A percentile compares a stretch with the other conserved stretches of the same genome.
phyloP scores from a whole-genome alignment of 2,888 invertebrate genomes.

The Pseudanteris insignis region DNA sequence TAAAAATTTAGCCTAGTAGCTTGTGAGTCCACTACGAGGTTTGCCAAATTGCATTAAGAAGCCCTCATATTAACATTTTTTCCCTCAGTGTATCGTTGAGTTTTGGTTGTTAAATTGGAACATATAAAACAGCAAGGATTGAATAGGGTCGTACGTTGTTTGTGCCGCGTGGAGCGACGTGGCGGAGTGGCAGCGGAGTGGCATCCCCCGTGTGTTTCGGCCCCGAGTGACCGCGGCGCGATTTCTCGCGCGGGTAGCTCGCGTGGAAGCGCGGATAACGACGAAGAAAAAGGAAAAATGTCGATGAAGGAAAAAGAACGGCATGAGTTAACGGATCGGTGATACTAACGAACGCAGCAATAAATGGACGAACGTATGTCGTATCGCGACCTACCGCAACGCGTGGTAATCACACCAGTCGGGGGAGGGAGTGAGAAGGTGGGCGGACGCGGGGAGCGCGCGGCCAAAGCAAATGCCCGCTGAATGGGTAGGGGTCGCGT shows the following conservation, averaged over 20 bases:
- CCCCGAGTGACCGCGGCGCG: neutral
- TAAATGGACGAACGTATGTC: constrained; percentile 53
- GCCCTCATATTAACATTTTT: no score
- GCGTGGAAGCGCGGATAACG: constrained; percentile 16
- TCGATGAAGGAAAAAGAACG: constrained; percentile 20
- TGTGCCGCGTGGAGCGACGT: no score
- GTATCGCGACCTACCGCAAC: constrained; percentile 63
- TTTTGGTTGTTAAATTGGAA: no score
- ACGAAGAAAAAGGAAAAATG: constrained; percentile 13
- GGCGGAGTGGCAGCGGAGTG: no score
- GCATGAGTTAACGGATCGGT: constrained; percentile 30
- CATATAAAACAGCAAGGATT: no score
- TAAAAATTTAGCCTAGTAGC: no score
- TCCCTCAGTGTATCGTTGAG: no score
- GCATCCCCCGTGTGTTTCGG: neutral
- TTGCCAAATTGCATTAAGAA: no score
- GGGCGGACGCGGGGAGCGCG: constrained; percentile 11
- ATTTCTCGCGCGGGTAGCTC: constrained; percentile 4
- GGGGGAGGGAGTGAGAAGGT: constrained; percentile 37
- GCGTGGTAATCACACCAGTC: constrained; percentile 47
- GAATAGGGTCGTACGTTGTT: no score
- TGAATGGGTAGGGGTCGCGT: constrained; percentile 12
- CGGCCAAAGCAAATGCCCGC: constrained; percentile 10
- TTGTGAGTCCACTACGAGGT: no score
- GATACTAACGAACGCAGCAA: constrained; percentile 48